Conservation (phyloP, 2,888 invertebrate species). For the Bellardia bayeri region DNA sequence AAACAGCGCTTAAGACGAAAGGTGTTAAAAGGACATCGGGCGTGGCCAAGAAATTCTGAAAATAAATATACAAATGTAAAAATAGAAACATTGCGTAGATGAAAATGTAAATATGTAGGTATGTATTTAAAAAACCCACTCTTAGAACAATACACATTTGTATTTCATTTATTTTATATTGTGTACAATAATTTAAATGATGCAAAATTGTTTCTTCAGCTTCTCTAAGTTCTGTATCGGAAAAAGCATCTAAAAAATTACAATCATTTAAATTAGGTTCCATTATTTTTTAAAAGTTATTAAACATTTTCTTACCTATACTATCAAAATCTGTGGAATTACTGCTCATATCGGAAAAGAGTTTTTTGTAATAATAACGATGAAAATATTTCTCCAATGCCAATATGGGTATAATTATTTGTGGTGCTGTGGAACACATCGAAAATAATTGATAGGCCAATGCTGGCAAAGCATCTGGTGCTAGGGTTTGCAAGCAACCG, state of each 20-base stretch:
- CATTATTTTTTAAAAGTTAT: background rate
- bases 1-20: slow-evolving; percentile 87
- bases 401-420: slow-evolving; percentile 84
- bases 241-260: slow-evolving; percentile 81
- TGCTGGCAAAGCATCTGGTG: slow-evolving; percentile 87
- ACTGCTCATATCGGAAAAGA: slow-evolving; percentile 82
- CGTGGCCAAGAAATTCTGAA: slow-evolving; percentile 85
- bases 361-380: slow-evolving; percentile 83
- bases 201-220: slow-evolving; percentile 87
- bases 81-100: background rate
- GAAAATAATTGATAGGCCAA: slow-evolving; percentile 87
- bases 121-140: slow-evolving; percentile 75
- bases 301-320: slow-evolving; percentile 79
- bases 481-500: slow-evolving; percentile 85
- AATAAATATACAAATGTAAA: background rate
- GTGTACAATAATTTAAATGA: slow-evolving; percentile 85
- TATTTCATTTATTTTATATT: slow-evolving; percentile 81
- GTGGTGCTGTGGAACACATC: slow-evolving; percentile 84
- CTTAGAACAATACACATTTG: slow-evolving; percentile 80
- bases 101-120: background rate
- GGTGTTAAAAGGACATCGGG: slow-evolving; percentile 87
- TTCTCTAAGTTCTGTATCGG: slow-evolving; percentile 85
- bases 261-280: background rate
- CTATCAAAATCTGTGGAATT: slow-evolving; percentile 83
- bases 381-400: slow-evolving; percentile 85